phyloP scores from a whole-genome alignment of 2,113 vertebrate species.

The Microcebus jonahi region DNA sequence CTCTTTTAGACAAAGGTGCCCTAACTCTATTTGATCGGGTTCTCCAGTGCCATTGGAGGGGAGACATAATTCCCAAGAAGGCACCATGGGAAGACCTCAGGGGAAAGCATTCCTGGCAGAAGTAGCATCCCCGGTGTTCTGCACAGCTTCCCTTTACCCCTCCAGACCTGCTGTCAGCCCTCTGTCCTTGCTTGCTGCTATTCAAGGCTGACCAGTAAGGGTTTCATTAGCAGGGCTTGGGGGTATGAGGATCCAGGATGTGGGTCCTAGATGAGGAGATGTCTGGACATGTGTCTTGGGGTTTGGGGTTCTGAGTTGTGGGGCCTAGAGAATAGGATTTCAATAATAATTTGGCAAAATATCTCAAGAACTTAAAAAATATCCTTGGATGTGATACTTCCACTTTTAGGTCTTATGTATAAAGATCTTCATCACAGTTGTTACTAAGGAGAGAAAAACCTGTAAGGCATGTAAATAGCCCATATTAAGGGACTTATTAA shows the following conservation, averaged over 20 bases:
- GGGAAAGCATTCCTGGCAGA: not conserved
- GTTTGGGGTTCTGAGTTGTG: not conserved
- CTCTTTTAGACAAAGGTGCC: not conserved
- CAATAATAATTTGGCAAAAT: not conserved
- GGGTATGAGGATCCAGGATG: not conserved
- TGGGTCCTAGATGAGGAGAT: not conserved
- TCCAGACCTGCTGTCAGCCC: not conserved
- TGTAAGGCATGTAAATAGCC: not conserved
- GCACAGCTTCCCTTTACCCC: not conserved
- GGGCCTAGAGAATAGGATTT: not conserved
- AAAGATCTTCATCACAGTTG: not conserved
- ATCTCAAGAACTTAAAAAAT: slow-evolving; percentile 31
- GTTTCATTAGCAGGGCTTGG: not conserved
- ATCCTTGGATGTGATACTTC: not conserved
- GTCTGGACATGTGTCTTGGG: not conserved
- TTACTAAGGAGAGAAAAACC: not conserved
- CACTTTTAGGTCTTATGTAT: not conserved
- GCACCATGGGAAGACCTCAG: not conserved
- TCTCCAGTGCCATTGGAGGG: not conserved
- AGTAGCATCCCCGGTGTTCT: not conserved
- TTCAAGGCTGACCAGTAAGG: not conserved
- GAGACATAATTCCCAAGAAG: not conserved
- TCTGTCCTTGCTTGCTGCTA: not conserved
- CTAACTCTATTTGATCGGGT: no score
- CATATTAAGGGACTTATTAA: not conserved